Base-by-base conservation (phyloP, 2,797 vertebrate genomes). In the Somateria mollissima region DNA sequence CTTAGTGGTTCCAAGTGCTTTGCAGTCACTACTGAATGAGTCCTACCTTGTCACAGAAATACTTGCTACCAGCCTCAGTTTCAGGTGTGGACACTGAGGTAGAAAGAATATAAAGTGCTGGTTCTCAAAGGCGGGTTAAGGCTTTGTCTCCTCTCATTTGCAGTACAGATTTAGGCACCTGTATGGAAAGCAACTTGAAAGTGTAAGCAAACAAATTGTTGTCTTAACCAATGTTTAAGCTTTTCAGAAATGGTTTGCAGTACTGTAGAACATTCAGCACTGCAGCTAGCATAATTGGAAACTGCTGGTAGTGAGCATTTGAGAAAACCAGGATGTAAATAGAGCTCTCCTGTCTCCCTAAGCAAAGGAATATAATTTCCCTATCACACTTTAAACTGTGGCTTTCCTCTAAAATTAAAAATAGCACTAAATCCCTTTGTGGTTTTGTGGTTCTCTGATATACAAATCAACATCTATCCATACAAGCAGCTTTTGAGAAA, bases 371-470 rank as follows among this genome's bases (percentile, higher is more conserved):
- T 41, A 73, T 28, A 45, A 90, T 92, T 96, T 92, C 88, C 85
- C 91, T 95, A 92, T 96, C 90, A 51, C 45, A 69, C 45, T 79
- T 91, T 54, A 92, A 92, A 95, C 80, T 94, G 87, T 87, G 79
- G 87, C 82, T 94, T 92, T 83, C 83, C 84, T 94, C 83, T 82
- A 87, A 88, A 91, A 92, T 82, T 84, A 96, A 91, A 95, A 94
- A 77, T 74, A 93, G 69, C 49, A 51, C 61, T 77, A 69, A 95
- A 91, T 96, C 91, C 94, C 64, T 82, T 88, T 95, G 91, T 92
- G 87, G 91, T 82, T 94, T 93, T 81, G 85, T 91, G 84, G 86
- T 95, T 81, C 92, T 91, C 67, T 89, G 77, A 65, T 91, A 88
- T 5, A 77, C 88, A 92, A 87, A 94, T 81, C 91, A 87, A 75